These are phyloP conservation scores for Tanytarsus gracilentus DNA, from an alignment of 2,888 invertebrate genomes.

Conservation along the genomic window DNA sequence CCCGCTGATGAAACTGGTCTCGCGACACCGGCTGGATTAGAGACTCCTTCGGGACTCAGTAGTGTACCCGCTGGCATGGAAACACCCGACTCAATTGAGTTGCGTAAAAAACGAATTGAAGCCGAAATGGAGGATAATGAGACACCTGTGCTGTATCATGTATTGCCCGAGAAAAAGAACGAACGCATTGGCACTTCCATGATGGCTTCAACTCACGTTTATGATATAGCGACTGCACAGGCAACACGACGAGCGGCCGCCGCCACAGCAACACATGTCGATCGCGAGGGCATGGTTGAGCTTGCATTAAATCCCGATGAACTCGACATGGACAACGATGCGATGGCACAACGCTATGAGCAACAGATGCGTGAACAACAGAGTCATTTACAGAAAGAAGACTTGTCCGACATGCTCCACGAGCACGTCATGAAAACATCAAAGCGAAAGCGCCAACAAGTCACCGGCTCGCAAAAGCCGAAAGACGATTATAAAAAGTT, in stretches of 20 bases:
- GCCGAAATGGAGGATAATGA: conserved; percentile 92
- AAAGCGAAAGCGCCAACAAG: conserved; percentile 85
- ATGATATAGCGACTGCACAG: conserved; percentile 59
- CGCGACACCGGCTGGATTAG: conserved; percentile 85
- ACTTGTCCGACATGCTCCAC: conserved; percentile 96
- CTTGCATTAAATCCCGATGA: conserved; percentile 96
- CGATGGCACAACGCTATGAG: conserved; percentile 92
- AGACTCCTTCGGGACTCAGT: conserved; percentile 89
- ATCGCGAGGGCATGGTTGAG: conserved; percentile 69
- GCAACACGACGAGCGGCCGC: conserved; percentile 45
- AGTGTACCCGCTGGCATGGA: conserved; percentile 91
- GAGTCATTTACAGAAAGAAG: conserved; percentile 80
- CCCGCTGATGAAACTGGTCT: conserved; percentile 67
- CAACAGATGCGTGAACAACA: conserved; percentile 91
- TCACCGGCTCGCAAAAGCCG: conserved; percentile 72
- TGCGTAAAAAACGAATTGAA: conserved; percentile 93
- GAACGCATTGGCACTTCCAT: conserved; percentile 83
- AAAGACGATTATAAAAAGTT: conserved; percentile 98
- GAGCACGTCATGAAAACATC: conserved; percentile 96
- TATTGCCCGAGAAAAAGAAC: conserved; percentile 87
- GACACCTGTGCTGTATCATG: conserved; percentile 89
- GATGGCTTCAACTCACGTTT: conserved; percentile 99
- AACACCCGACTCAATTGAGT: conserved; percentile 96
- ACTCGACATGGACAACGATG: conserved; percentile 89
- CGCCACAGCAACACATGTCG: no score